These are phyloP conservation scores for Caiman crocodilus DNA, from an alignment of 2,797 vertebrate species.

Conservation along the genomic window DNA sequence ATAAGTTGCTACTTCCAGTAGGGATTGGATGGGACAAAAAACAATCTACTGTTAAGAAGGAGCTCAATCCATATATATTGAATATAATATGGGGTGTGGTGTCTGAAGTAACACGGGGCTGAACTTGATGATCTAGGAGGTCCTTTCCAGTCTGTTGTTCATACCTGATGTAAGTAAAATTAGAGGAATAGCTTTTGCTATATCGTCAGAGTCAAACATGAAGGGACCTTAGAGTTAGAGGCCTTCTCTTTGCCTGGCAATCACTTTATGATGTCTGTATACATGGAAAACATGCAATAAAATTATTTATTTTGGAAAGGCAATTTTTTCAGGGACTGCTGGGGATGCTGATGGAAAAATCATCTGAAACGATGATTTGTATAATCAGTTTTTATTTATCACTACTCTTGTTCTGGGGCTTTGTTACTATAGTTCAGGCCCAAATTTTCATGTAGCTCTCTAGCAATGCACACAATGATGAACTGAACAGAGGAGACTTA, in stretches of 20 bases:
- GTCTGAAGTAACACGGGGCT: no score
- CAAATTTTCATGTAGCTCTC: neutral
- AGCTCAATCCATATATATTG: no score
- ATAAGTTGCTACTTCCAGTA: no score
- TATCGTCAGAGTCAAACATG: neutral
- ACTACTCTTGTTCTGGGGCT: neutral
- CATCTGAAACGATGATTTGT: neutral
- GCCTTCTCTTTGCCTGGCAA: neutral
- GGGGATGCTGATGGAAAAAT: neutral
- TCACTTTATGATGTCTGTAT: neutral
- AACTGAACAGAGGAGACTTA: no score
- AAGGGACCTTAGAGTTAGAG: neutral
- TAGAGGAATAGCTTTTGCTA: neutral
- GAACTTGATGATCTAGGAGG: no score
- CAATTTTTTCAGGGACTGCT: neutral
- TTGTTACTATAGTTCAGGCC: neutral
- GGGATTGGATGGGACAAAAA: no score
- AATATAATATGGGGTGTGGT: no score
- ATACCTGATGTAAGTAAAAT: neutral
- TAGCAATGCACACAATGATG: neutral
- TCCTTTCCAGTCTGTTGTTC: neutral
- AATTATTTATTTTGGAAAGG: neutral
- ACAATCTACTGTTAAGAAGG: no score
- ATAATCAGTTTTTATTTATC: no score
- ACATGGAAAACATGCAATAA: neutral